These are phyloP conservation scores for Plutomurus gul DNA, from an alignment of 1,140 invertebrate species.

Conservation along the genomic window DNA sequence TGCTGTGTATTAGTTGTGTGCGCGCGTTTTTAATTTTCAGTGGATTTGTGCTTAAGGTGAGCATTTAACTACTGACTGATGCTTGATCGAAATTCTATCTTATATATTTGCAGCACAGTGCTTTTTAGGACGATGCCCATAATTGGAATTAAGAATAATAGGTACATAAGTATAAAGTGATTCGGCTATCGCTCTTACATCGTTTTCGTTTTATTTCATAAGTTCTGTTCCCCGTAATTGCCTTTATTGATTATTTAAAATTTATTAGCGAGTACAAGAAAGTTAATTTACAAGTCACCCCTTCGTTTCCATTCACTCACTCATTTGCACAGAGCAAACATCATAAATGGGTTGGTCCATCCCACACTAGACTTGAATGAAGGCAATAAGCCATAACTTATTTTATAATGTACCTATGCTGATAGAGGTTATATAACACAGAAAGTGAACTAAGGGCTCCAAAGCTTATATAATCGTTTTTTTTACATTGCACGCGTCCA, in stretches of 20 bases:
- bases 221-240: slow-evolving; percentile 14
- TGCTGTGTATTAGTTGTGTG: no score
- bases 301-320: slow-evolving; percentile 8
- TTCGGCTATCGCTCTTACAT: not conserved
- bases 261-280: slow-evolving; percentile 17
- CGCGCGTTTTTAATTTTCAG: not conserved
- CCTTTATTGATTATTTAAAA: slow-evolving; percentile 20
- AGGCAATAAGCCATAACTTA: slow-evolving; percentile 5
- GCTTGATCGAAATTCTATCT: not conserved
- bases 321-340: slow-evolving; percentile 1
- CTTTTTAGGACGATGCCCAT: not conserved
- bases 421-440: not conserved
- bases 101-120: not conserved
- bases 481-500: not conserved
- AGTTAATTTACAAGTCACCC: slow-evolving; percentile 9
- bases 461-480: not conserved
- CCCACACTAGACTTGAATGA: not conserved
- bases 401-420: no score
- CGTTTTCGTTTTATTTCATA: slow-evolving; percentile 10
- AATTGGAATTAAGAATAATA: no score
- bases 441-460: not conserved
- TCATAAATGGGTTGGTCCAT: not conserved
- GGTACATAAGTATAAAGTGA: no score
- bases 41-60: not conserved
- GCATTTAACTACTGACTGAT: no score